Conservation (phyloP, 1,140 invertebrate species). For the Philopotamus ludificatus region DNA sequence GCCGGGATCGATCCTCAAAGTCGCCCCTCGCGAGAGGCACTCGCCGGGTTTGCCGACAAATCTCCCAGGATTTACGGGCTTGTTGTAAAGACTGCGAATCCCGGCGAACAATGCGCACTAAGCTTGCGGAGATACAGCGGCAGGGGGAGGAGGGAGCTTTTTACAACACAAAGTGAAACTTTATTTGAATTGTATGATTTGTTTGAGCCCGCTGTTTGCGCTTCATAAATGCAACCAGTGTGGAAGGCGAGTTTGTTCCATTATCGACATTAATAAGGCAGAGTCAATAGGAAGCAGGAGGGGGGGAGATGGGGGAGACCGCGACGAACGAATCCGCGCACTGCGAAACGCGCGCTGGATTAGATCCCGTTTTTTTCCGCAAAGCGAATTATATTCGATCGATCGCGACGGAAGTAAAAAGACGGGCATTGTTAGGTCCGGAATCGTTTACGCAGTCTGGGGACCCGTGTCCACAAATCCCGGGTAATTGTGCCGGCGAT, state of each 20-base stretch:
- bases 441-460: constrained; percentile 7
- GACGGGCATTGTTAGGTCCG: neutral
- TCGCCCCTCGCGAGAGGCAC: constrained; percentile 6
- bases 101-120: constrained; percentile 1
- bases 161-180: constrained; percentile 4
- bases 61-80: constrained; percentile 29
- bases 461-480: constrained; percentile 14
- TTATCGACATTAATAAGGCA: constrained; percentile 1
- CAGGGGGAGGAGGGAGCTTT: constrained; percentile 3
- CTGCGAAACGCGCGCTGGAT: neutral
- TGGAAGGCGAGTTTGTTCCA: neutral
- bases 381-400: neutral
- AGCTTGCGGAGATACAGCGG: neutral
- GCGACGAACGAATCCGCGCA: neutral
- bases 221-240: neutral
- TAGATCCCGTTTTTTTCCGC: neutral
- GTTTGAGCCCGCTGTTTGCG: constrained; percentile 13
- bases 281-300: neutral
- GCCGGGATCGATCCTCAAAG: constrained; percentile 1
- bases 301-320: neutral
- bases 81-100: constrained; percentile 26
- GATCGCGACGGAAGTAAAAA: neutral
- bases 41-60: constrained; percentile 19
- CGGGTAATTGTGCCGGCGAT: constrained; percentile 23
- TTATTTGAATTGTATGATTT: constrained; percentile 34